Evolutionary conservation across 2,888 invertebrate species (phyloP).

Genomic region (Arge pagana): DNA sequence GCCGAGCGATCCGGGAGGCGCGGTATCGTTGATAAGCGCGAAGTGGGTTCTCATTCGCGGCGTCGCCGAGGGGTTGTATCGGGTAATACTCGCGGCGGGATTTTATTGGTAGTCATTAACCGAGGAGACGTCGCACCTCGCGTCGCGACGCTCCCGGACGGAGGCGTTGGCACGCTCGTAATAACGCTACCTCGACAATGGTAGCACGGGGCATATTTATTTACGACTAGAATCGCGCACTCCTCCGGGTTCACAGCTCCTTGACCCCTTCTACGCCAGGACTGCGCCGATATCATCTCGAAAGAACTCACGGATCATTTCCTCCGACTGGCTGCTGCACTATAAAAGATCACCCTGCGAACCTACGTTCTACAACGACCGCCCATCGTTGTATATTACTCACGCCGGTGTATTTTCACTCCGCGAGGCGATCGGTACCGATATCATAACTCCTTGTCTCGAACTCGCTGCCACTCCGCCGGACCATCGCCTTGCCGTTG

Average conservation of each 20-base stretch:
- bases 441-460: slow-evolving; percentile 59
- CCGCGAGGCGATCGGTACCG: slow-evolving; percentile 56
- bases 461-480: slow-evolving; percentile 39
- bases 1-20: not conserved
- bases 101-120: no score
- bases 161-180: slow-evolving; percentile 9
- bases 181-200: slow-evolving; percentile 45
- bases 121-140: no score
- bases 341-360: slow-evolving; percentile 52
- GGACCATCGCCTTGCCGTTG: slow-evolving; percentile 20
- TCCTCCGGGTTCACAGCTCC: slow-evolving; percentile 49
- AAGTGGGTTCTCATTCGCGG: not conserved
- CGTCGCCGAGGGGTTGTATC: not conserved
- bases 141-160: slow-evolving; percentile 8
- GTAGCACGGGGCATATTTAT: slow-evolving; percentile 48
- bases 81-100: no score
- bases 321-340: slow-evolving; percentile 42
- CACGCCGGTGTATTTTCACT: slow-evolving; percentile 58
- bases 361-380: not conserved
- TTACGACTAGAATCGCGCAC: slow-evolving; percentile 50
- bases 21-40: not conserved
- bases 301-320: slow-evolving; percentile 48
- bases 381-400: slow-evolving; percentile 55
- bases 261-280: slow-evolving; percentile 43
- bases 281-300: slow-evolving; percentile 50